Evolutionary conservation across 2,888 invertebrate genomes (phyloP).

Genomic region (Pharmacophagus antenor): DNA sequence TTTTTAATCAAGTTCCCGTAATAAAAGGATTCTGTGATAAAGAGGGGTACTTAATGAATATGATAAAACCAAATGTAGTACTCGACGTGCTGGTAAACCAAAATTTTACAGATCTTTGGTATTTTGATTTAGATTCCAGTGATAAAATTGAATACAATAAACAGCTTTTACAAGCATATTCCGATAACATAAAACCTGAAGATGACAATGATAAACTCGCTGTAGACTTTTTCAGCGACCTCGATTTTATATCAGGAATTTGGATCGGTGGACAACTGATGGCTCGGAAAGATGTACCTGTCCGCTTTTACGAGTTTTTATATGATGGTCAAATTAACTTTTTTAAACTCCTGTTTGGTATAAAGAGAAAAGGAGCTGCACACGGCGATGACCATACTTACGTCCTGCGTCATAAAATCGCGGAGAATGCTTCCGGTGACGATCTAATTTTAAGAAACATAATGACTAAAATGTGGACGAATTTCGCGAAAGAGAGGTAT

Average conservation of each 20-base stretch:
- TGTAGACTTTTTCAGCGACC: constrained; percentile 48
- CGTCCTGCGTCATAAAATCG: constrained; percentile 30
- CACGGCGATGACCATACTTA: constrained; percentile 49
- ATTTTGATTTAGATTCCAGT: constrained; percentile 35
- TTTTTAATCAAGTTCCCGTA: constrained; percentile 59
- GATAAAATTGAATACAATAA: constrained; percentile 35
- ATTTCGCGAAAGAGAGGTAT: constrained; percentile 35
- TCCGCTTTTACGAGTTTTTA: constrained; percentile 44
- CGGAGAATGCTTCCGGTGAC: constrained; percentile 32
- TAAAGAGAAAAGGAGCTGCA: constrained; percentile 42
- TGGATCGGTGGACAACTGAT: constrained; percentile 39
- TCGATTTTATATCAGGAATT: constrained; percentile 46
- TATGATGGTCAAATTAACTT: constrained; percentile 45
- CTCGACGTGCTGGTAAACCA: constrained; percentile 40
- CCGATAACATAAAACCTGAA: constrained; percentile 21
- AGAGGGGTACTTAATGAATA: constrained; percentile 62
- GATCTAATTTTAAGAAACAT: constrained; percentile 37
- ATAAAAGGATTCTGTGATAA: constrained; percentile 71
- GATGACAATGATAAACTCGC: constrained; percentile 40
- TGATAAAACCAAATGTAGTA: constrained; percentile 40
- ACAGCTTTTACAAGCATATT: constrained; percentile 6
- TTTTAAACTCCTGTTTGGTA: constrained; percentile 36
- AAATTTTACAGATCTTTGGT: constrained; percentile 40
- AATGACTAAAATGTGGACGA: constrained; percentile 53
- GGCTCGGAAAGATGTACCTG: constrained; percentile 37